These are phyloP conservation scores for Acanthosoma haemorrhoidale DNA, from an alignment of 2,888 invertebrate genomes.

Conservation along the genomic window DNA sequence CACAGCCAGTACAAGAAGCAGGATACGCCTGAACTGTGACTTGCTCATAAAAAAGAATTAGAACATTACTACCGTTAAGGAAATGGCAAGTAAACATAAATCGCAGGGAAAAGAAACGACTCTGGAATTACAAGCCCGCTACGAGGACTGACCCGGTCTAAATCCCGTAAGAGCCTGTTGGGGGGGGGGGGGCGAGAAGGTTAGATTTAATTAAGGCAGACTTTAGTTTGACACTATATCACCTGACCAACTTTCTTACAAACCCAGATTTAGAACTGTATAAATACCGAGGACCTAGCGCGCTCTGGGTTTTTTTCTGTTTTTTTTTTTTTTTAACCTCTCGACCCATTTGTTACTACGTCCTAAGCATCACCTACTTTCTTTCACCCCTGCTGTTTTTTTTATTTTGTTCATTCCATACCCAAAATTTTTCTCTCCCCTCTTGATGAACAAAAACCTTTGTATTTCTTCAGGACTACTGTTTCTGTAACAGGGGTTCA, in stretches of 20 bases:
- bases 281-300: not conserved
- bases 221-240: not conserved
- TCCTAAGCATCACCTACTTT: not conserved
- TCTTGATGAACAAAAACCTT: constrained; percentile 1
- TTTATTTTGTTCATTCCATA: not conserved
- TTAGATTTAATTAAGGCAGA: constrained; percentile 2
- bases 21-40: no score
- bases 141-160: no score
- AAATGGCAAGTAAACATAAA: no score
- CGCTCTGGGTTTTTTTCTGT: no score
- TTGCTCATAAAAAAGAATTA: no score
- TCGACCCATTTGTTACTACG: constrained; percentile 2
- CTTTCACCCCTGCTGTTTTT: not conserved
- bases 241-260: constrained; percentile 1
- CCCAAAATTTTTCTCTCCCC: not conserved
- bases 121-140: no score
- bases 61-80: no score
- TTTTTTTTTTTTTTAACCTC: no score
- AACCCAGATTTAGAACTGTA: constrained; percentile 11
- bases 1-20: no score
- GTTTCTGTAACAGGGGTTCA: not conserved
- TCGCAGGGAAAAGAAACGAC: no score
- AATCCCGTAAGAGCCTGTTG: no score
- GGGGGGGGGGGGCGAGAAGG: no score
- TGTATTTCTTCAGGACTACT: not conserved